These are phyloP conservation scores for Leptopilina myrica DNA, from an alignment of 2,888 invertebrate species.

Conservation along the genomic window DNA sequence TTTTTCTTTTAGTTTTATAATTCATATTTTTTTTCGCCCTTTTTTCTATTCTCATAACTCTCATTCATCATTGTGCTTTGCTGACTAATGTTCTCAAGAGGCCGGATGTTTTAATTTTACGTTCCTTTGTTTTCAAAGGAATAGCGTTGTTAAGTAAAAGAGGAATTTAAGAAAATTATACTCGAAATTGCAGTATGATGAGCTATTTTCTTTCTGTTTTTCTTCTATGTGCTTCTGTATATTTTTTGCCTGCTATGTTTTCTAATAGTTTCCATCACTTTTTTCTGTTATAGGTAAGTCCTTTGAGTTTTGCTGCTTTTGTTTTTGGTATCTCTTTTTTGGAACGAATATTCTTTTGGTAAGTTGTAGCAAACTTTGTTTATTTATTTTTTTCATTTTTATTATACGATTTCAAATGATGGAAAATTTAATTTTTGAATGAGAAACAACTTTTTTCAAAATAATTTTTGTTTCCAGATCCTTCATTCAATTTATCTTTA, in stretches of 20 bases:
- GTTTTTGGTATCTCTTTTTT: background rate
- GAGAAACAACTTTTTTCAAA: too few species aligned
- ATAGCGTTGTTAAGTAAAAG: slow-evolving; percentile 32
- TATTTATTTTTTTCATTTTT: too few species aligned
- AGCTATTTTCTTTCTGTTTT: background rate
- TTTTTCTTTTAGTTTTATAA: background rate
- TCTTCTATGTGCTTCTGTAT: background rate
- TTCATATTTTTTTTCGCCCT: background rate
- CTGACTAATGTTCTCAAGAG: slow-evolving; percentile 31
- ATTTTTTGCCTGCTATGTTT: background rate
- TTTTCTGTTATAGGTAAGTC: slow-evolving; percentile 9
- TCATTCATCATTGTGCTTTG: slow-evolving; percentile 28
- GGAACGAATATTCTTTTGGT: background rate
- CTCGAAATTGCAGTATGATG: slow-evolving; percentile 13
- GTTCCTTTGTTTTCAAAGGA: slow-evolving; percentile 38
- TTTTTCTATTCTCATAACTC: slow-evolving; percentile 19
- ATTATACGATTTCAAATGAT: too few species aligned
- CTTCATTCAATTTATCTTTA: too few species aligned
- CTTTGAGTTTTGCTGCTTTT: background rate
- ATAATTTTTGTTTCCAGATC: too few species aligned
- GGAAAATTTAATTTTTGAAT: too few species aligned
- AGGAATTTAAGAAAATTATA: slow-evolving; percentile 26
- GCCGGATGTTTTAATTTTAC: slow-evolving; percentile 39
- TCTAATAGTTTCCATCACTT: background rate
- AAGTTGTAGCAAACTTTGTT: background rate